Percentiles rank a stretch among this genome's conserved stretches.
Evolutionary conservation across 2,888 invertebrate genomes (phyloP).

Genomic region (Lydus trimaculatus): DNA sequence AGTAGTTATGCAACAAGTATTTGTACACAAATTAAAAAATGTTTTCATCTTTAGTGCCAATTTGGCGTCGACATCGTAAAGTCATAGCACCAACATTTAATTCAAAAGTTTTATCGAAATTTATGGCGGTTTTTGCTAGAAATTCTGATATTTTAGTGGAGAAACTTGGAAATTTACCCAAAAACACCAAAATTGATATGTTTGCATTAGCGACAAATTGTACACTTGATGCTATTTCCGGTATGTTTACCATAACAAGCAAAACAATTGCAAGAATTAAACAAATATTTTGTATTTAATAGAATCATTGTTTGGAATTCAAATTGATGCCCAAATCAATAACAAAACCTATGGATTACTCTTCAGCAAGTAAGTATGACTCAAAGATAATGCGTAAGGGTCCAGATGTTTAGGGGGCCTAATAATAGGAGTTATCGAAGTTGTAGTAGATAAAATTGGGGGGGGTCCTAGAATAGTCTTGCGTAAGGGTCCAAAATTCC

Average conservation of each 20-base stretch:
- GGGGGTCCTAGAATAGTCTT: too few species aligned
- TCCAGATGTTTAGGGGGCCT: too few species aligned
- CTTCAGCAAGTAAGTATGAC: background rate
- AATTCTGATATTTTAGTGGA: constrained; percentile 13
- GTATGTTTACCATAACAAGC: constrained; percentile 12
- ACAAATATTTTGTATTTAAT: background rate
- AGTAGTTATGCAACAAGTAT: constrained; percentile 15
- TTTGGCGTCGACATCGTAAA: constrained; percentile 23
- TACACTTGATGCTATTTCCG: constrained; percentile 18
- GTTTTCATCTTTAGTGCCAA: background rate
- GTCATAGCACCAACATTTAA: constrained; percentile 23
- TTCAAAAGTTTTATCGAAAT: constrained; percentile 17
- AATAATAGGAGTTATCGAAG: too few species aligned
- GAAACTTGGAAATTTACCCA: background rate
- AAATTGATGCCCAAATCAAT: constrained; percentile 15
- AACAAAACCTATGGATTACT: background rate
- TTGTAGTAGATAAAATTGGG: too few species aligned
- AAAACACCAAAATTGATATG: constrained; percentile 12
- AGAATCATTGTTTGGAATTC: constrained; percentile 17
- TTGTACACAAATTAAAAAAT: background rate
- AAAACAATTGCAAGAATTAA: background rate
- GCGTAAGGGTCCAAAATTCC: too few species aligned
- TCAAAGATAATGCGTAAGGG: too few species aligned
- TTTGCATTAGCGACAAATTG: constrained; percentile 19
- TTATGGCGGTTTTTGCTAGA: background rate